A percentile compares a stretch with the other conserved stretches of the same genome.
Evolutionary conservation across 1,140 invertebrate genomes (phyloP).

Genomic region (Drosophila melanica): DNA sequence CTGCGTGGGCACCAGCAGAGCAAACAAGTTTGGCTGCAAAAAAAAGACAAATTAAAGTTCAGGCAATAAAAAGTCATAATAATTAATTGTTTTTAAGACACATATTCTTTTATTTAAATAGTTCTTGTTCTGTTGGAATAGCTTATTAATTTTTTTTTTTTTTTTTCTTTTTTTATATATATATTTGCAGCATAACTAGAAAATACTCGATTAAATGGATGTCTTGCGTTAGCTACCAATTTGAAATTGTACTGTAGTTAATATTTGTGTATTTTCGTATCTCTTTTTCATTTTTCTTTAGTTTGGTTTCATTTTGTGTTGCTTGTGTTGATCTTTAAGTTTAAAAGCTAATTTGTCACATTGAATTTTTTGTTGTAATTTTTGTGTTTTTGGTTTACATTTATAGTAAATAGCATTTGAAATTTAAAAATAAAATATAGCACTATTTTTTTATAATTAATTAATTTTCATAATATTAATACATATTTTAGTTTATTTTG

Average conservation of each 20-base stretch:
- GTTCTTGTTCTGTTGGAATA: constrained; percentile 64
- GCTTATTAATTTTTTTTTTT: constrained; percentile 37
- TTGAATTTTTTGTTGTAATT: constrained; percentile 53
- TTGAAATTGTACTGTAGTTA: constrained; percentile 55
- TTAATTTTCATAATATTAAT: constrained; percentile 72
- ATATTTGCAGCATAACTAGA: constrained; percentile 59
- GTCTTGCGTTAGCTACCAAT: constrained; percentile 52
- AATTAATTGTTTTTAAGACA: constrained; percentile 77
- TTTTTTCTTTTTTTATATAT: constrained; percentile 26
- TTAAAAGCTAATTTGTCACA: constrained; percentile 79
- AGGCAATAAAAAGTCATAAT: constrained; percentile 60
- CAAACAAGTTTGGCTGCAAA: constrained; percentile 49
- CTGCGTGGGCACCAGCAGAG: constrained; percentile 46
- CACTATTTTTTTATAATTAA: constrained; percentile 30
- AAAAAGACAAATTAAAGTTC: constrained; percentile 17
- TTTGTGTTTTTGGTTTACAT: constrained; percentile 63
- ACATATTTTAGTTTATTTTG: constrained; percentile 66
- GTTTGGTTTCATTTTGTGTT: constrained; percentile 36
- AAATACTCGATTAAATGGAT: constrained; percentile 52
- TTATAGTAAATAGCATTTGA: constrained; percentile 62
- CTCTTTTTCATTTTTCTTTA: constrained; percentile 10
- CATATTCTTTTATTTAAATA: constrained; percentile 83
- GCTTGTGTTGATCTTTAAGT: constrained; percentile 36
- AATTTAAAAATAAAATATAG: constrained; percentile 68
- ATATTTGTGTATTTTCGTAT: constrained; percentile 38